Base-by-base conservation (phyloP, 2,888 invertebrate species). In the Standfussiana lucernea region DNA sequence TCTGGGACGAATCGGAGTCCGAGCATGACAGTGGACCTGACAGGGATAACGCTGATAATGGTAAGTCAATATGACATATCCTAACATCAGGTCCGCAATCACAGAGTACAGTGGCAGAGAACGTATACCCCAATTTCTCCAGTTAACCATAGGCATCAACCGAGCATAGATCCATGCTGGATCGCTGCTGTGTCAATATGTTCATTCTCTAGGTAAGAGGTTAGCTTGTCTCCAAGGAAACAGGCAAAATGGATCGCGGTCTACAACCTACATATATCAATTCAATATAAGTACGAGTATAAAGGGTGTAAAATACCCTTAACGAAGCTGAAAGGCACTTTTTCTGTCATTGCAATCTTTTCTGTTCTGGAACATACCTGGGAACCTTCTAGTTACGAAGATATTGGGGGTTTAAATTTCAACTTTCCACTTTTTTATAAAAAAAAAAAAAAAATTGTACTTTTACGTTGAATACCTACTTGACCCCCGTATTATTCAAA, bases 1-100 rank as follows among this genome's bases (percentile, higher is more conserved):
- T 98, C 87, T 99, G 98, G 98, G 99, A 99, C 91, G 98, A 98
- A 92, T 98, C 98, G 65, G 98, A 98, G 88, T 98, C 98, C 5
- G 98, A 98, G 89, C 98, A 98, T 84, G 98, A 98, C 89, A 98
- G 97, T 75, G 96, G 96, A 86, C 97, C 93, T 81, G 97, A 96
- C 72, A 93, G 96, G 76, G 97, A 97, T 65, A 95, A 96, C 87
- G 89, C 91, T 69, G 97, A 97, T 74, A 89, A 91, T 85, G 95
- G 97, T 97, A 59, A 59, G 59, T 59, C 18, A 32, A 7, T 28
- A 56, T 59, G 32, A 32, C 28, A 18, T 59, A 53, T n/a, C n/a
- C 5, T 53, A 56, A 6, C 56, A 28, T 28, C 56, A 7, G 7
- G 53, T 1, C 56, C 7, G 28, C 56, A 15, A 28, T 28, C 15